phyloP scores from a whole-genome alignment of 2,888 invertebrate species.

The Drosophila pullipes region DNA sequence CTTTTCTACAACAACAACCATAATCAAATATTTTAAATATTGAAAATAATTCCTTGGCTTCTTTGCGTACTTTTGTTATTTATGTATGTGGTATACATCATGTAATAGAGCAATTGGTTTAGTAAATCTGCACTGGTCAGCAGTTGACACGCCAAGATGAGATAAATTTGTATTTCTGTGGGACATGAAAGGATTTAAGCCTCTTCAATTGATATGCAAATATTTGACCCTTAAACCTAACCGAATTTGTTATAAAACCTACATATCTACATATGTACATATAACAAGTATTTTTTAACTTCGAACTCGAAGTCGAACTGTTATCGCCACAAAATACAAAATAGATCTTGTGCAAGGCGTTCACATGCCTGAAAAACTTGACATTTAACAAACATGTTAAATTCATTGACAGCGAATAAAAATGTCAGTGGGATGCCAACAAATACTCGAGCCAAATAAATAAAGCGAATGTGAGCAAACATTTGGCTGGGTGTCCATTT shows the following conservation, averaged over 20 bases:
- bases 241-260: slow-evolving; percentile 9
- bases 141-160: background rate
- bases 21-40: background rate
- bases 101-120: background rate
- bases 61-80: background rate
- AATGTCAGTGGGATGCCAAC: slow-evolving; percentile 70
- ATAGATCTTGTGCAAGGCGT: slow-evolving; percentile 32
- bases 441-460: slow-evolving; percentile 65
- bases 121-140: background rate
- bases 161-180: background rate
- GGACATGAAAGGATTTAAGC: slow-evolving; percentile 6
- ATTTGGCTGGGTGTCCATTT: slow-evolving; percentile 78
- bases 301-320: background rate
- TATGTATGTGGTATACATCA: background rate
- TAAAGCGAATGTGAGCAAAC: slow-evolving; percentile 64
- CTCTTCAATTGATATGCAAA: slow-evolving; percentile 41
- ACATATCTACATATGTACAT: background rate
- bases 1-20: background rate
- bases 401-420: slow-evolving; percentile 84
- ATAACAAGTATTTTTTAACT: slow-evolving; percentile 11
- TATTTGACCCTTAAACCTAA: slow-evolving; percentile 19
- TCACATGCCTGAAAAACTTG: slow-evolving; percentile 31
- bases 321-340: slow-evolving; percentile 16
- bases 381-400: slow-evolving; percentile 70
- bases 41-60: background rate